Evolutionary conservation across 2,113 vertebrate genomes (phyloP), one percentile per base, ranked within the genome.

Genomic region (Coregonus clupeaformis): DNA sequence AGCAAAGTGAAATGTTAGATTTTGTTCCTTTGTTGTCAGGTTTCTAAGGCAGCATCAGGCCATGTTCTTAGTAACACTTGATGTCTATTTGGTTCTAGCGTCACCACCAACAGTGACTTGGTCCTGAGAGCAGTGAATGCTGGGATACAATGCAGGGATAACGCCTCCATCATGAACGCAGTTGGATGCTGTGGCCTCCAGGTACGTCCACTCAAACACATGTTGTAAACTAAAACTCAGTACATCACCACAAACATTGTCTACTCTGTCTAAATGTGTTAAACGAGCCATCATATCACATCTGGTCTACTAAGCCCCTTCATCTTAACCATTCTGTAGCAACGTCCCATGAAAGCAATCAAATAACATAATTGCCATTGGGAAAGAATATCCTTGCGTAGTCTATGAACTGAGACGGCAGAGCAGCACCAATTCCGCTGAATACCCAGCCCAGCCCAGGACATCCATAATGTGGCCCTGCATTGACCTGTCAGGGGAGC

Each of bases 91-190:
- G 36, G 24, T 20, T 78, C 67, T 88, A 99, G 97, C 77, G 97
- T 97, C 32, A 99, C 98, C 0, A 99, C 98, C 1, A 97, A 99
- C 91, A 98, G 96, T n/a, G 98, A 99, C 87, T 92, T 99, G 84
- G 91, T 98, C 60, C 91, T 99, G 32, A 94, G 98, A 91, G 98
- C 97, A 79, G 91, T 94, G 59, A 90, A 94, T 79, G 60, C 93
- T 89, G 97, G 97, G 74, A 94, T 99, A 86, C 91, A 94, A 0
- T 96, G 97, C 77, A 88, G 78, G 11, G 94, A 99, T 86, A 99
- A 99, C 62, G 97, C 98, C 64, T 99, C 97, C 74, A 95, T 99
- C 86, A 90, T 99, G 93, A 99, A 93, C 62, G 96, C 97, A 0
- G 93, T 98, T 57, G 98, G 97, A 81, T 98, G 97, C 94, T 98